phyloP scores from a whole-genome alignment of 2,797 vertebrate genomes.

The Gila robusta region DNA sequence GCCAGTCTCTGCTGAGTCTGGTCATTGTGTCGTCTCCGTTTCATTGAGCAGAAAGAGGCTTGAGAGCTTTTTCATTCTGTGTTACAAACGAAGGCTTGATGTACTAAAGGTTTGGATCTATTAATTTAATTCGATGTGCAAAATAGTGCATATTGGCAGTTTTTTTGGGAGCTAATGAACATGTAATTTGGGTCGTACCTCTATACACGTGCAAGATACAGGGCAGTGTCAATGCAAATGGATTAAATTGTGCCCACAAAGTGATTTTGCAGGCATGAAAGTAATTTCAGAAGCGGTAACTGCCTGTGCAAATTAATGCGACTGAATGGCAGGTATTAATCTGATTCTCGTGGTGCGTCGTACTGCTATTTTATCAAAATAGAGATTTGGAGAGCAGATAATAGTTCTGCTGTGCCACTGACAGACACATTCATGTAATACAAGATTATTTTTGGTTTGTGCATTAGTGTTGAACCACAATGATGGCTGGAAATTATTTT shows the following conservation, averaged over 20 bases:
- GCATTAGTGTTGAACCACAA: not conserved
- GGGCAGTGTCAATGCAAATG: constrained; percentile 6
- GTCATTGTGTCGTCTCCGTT: constrained; percentile 31
- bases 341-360: not conserved
- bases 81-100: not conserved
- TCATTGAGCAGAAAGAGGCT: constrained; percentile 48
- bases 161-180: constrained; percentile 24
- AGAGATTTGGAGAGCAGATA: constrained; percentile 24
- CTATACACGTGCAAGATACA: not conserved
- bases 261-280: constrained; percentile 9
- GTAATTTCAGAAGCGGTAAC: constrained; percentile 28
- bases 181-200: not conserved
- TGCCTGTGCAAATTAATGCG: constrained; percentile 3
- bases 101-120: not conserved
- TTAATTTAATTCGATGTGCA: not conserved
- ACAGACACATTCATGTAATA: constrained; percentile 11
- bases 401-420: not conserved
- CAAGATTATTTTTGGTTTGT: not conserved
- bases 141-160: not conserved
- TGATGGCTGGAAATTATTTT: not conserved
- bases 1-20: not conserved
- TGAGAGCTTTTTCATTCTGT: constrained; percentile 63
- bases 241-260: constrained; percentile 22
- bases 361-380: constrained; percentile 33
- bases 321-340: constrained; percentile 33